A percentile compares a stretch with the other conserved stretches of the same genome.
Evolutionary conservation across 2,113 vertebrate genomes (phyloP).

Genomic region (Rhinolophus ferrumequinum): DNA sequence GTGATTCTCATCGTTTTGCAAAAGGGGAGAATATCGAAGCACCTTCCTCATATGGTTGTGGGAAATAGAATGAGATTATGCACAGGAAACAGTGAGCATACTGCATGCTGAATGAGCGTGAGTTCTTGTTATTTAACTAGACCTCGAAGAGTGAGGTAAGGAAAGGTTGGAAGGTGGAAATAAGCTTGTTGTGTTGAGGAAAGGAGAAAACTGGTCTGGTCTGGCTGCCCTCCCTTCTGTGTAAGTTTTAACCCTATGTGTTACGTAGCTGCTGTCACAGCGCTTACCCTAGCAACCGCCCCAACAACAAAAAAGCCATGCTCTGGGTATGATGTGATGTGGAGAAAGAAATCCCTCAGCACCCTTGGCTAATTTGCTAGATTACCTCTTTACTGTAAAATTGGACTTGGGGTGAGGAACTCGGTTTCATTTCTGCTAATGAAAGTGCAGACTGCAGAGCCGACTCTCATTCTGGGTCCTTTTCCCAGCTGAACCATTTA

Average conservation of each 20-base stretch:
- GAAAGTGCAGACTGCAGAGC: conserved; percentile 63
- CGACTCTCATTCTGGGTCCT: conserved; percentile 32
- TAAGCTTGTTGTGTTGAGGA: background rate
- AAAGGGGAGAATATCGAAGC: background rate
- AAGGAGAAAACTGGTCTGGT: background rate
- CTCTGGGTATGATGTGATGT: background rate
- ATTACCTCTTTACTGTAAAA: conserved; percentile 35
- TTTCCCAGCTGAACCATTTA: conserved; percentile 73
- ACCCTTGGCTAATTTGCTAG: conserved; percentile 30
- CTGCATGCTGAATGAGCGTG: background rate
- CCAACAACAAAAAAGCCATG: background rate
- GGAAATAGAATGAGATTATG: background rate
- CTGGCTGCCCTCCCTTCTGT: background rate
- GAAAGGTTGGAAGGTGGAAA: background rate
- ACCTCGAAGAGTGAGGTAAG: background rate
- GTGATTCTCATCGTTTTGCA: background rate
- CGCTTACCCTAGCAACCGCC: conserved; percentile 4
- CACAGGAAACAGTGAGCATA: background rate
- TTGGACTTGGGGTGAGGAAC: conserved; percentile 7
- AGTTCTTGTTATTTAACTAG: background rate
- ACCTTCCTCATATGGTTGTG: background rate
- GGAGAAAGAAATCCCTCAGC: background rate
- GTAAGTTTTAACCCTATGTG: background rate
- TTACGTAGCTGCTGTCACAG: background rate
- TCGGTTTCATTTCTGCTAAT: conserved; percentile 61